Conservation (phyloP, 2,113 vertebrate species). For the Oreochromis tanganicae region DNA sequence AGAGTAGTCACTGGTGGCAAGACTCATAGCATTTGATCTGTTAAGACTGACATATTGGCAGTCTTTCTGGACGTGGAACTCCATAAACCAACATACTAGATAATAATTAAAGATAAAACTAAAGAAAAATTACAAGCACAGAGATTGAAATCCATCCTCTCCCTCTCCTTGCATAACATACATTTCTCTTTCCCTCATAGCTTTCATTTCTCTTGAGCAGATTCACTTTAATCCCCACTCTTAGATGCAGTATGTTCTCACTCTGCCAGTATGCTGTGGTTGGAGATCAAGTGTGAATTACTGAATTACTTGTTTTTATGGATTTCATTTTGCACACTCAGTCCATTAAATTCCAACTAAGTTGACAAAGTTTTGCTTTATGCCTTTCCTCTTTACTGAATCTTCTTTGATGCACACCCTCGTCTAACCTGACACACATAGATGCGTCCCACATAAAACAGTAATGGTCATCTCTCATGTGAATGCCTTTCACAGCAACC, state of each 20-base stretch:
- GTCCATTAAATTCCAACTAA: conserved; percentile 8
- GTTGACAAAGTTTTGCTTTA: background rate
- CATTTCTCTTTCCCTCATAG: background rate
- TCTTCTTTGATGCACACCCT: background rate
- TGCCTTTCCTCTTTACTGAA: background rate
- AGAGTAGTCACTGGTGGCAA: background rate
- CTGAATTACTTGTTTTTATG: conserved; percentile 12
- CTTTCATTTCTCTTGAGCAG: conserved; percentile 9
- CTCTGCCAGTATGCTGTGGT: background rate
- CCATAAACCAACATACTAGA: background rate
- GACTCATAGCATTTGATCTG: background rate
- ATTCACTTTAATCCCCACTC: conserved; percentile 17
- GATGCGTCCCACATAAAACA: background rate
- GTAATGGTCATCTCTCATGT: background rate
- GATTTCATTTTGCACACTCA: background rate
- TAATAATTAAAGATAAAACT: background rate
- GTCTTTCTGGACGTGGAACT: background rate
- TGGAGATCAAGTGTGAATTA: conserved; percentile 20
- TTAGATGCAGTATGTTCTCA: conserved; percentile 3
- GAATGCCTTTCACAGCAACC: background rate
- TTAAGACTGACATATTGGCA: background rate
- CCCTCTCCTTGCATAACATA: background rate
- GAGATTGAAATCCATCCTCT: conserved; percentile 10
- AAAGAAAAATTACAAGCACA: background rate
- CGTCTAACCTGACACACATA: background rate